These are phyloP conservation scores for Stercorarius parasiticus DNA, from an alignment of 2,113 vertebrate species.

Conservation along the genomic window DNA sequence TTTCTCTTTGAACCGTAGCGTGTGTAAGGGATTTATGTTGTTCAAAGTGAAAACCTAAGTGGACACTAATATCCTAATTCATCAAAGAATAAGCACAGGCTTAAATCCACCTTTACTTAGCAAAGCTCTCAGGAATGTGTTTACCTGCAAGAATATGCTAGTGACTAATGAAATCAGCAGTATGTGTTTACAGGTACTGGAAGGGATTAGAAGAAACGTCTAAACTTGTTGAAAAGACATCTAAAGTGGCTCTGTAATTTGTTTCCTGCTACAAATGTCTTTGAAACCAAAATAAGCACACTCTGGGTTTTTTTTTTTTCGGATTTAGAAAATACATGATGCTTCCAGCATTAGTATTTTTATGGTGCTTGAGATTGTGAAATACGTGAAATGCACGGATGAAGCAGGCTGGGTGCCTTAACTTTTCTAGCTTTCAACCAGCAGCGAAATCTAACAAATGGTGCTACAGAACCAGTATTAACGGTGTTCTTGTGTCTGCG, in stretches of 20 bases:
- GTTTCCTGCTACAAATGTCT: background rate
- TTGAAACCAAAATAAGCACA: background rate
- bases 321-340: background rate
- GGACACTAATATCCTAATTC: conserved; percentile 39
- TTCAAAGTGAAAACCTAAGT: conserved; percentile 35
- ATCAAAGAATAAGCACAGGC: conserved; percentile 40
- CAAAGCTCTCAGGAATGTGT: conserved; percentile 44
- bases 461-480: background rate
- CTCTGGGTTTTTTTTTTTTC: background rate
- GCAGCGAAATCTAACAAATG: background rate
- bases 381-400: background rate
- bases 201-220: background rate
- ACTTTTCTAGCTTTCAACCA: background rate
- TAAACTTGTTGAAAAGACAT: conserved; percentile 20
- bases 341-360: background rate
- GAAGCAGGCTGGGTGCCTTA: background rate
- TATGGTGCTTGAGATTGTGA: background rate
- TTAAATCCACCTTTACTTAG: conserved; percentile 31
- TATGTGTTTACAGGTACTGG: background rate
- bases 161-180: background rate
- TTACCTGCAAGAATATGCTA: conserved; percentile 27
- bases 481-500: background rate
- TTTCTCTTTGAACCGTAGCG: conserved; percentile 33
- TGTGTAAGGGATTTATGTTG: conserved; percentile 33
- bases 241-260: background rate